Base-by-base conservation (phyloP, 2,113 vertebrate genomes). In the Dicrurus megarhynchus region DNA sequence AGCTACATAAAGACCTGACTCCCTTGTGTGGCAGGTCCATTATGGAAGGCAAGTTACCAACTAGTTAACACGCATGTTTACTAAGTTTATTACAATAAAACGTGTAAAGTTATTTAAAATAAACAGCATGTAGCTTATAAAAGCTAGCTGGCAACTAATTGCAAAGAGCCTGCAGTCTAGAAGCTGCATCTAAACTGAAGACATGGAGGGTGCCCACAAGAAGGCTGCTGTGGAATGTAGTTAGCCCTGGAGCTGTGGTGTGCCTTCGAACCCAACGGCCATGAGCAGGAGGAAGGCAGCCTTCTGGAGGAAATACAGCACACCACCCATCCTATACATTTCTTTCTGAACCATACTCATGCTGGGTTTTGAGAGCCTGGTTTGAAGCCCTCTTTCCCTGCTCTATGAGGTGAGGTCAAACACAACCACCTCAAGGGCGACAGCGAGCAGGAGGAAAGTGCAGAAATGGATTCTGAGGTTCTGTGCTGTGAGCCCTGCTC, bases 381-480 rank as follows among this genome's bases (percentile, higher is more conserved):
- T 37, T 80, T 23, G 19, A 60, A 78, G 37, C 28, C 28, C 30
- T 44, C 60, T 23, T 55, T 30, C 28, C 19, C 16, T 33, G 19
- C 28, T 75, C 26, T 5, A 1, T 33, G 46, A 67, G 21, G 21
- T 24, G 50, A 90, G 20, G 53, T 60, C 78, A 73, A 2, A 5
- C 53, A 70, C 50, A 63, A 44, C 17, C 3, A 11, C 49, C 68
- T 20, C 1, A 13, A 60, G 4, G 27, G 27, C 0, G 0, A 56
- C 0, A 2, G 16, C 14, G 22, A 69, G 56, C 39, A 59, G 27
- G 22, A 71, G 47, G 8, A 42, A 78, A 82, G 15, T 30, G 23
- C 39, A 71, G 35, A 78, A 84, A 47, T 32, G 39, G 44, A 60
- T 78, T 60, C 35, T 63, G 47, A 78, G 30, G 33, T 35, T 49